Conservation (phyloP, 2,888 invertebrate species). For the Linnaemya tessellans region DNA sequence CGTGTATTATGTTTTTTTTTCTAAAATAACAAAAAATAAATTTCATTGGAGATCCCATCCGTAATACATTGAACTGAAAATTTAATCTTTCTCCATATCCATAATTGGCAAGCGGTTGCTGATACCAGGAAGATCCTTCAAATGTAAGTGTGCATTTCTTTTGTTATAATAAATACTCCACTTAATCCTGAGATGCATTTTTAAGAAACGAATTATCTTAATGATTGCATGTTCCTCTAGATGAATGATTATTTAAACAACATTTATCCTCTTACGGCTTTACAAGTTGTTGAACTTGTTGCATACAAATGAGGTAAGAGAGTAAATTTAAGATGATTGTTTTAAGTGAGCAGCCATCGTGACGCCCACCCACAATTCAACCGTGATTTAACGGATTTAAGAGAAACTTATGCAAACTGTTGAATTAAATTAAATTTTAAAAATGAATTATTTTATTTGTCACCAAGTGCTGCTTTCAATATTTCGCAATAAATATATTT, state of each 20-base stretch:
- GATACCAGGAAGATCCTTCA: background rate
- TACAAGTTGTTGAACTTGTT: conserved; percentile 57
- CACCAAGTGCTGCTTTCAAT: conserved; percentile 23
- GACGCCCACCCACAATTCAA: conserved; percentile 59
- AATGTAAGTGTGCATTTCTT: background rate
- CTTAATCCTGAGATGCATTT: background rate
- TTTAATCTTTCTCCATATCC: background rate
- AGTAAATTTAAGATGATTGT: conserved; percentile 48
- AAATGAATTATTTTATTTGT: conserved; percentile 26
- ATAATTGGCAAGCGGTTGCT: background rate
- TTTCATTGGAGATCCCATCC: background rate
- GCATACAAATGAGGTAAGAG: conserved; percentile 30
- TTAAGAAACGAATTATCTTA: background rate
- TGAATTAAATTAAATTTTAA: background rate
- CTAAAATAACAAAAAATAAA: background rate
- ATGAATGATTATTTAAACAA: background rate
- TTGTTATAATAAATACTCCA: background rate
- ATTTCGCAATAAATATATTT: conserved; percentile 19
- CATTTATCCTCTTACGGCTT: conserved; percentile 48
- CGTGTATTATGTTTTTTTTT: background rate
- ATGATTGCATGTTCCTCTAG: conserved; percentile 10
- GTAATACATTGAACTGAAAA: background rate
- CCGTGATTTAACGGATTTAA: conserved; percentile 35
- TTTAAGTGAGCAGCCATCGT: conserved; percentile 36
- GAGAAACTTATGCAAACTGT: background rate